Evolutionary conservation across 2,888 invertebrate species (phyloP).

Genomic region (Cheilosia grossa): DNA sequence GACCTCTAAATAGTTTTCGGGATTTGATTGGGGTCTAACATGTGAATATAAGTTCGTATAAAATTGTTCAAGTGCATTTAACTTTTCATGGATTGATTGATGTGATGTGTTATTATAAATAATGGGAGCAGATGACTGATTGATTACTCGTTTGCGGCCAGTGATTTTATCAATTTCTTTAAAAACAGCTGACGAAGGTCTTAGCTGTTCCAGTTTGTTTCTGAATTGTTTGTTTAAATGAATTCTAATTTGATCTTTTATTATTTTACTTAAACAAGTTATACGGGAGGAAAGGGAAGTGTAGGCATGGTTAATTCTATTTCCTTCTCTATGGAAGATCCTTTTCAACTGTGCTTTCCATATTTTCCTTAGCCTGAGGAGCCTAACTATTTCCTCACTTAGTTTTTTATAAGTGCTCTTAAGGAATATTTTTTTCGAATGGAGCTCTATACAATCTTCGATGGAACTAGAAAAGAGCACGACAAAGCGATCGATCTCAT

Average conservation of each 20-base stretch:
- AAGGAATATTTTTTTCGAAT: too few relatives aligned
- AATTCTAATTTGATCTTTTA: slow-evolving; percentile 3
- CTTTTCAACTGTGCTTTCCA: slow-evolving; percentile 4
- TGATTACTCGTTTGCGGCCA: too few relatives aligned
- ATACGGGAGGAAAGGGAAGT: not conserved
- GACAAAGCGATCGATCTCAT: not conserved
- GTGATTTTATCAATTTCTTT: too few relatives aligned
- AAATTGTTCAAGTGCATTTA: too few relatives aligned
- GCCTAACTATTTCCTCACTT: not conserved
- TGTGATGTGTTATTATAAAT: too few relatives aligned
- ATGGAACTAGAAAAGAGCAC: not conserved
- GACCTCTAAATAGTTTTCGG: not conserved
- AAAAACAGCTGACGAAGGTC: too few relatives aligned
- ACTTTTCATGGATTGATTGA: too few relatives aligned
- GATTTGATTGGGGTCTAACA: not conserved
- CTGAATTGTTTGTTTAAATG: slow-evolving; percentile 1
- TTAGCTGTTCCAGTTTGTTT: too few relatives aligned
- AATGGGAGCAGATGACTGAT: too few relatives aligned
- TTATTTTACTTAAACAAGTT: not conserved
- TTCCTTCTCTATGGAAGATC: not conserved
- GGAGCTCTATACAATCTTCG: too few relatives aligned
- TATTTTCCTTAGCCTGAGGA: not conserved
- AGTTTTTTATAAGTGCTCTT: too few relatives aligned
- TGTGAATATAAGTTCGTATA: not conserved
- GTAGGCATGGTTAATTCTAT: not conserved